A percentile compares a stretch with the other conserved stretches of the same genome.
Evolutionary conservation across 2,888 invertebrate species (phyloP).

Genomic region (Rhamnusium bicolor): DNA sequence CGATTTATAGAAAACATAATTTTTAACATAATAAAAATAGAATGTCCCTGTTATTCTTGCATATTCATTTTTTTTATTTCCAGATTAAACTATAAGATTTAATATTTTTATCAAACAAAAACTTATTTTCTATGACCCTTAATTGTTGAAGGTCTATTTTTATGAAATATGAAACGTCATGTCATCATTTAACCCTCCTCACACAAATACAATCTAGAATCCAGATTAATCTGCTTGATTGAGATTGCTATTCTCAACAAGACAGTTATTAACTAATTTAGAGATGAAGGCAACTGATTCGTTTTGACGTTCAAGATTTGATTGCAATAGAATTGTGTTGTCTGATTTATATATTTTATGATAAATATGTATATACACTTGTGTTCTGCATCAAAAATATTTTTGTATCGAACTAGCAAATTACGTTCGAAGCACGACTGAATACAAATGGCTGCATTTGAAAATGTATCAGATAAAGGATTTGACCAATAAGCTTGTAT

Average conservation of each 20-base stretch:
- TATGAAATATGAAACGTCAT: not conserved
- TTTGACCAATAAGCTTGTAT: not conserved
- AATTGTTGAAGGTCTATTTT: not conserved
- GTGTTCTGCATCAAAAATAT: not conserved
- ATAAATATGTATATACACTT: not conserved
- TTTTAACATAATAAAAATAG: no score
- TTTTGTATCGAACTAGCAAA: not conserved
- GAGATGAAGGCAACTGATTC: slow-evolving; percentile 10
- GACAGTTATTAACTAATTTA: slow-evolving; percentile 19
- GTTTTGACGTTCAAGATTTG: not conserved
- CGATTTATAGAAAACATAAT: no score
- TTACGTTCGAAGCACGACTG: not conserved
- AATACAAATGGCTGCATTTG: not conserved
- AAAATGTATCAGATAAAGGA: not conserved
- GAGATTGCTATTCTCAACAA: slow-evolving; percentile 12
- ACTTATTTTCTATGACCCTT: not conserved
- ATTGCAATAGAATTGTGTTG: not conserved
- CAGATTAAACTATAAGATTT: no score
- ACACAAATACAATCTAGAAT: slow-evolving; percentile 3
- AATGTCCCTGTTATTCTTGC: no score
- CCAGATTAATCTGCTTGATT: slow-evolving; percentile 11
- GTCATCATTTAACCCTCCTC: not conserved
- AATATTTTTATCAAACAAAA: not conserved
- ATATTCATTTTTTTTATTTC: no score
- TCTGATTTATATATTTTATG: not conserved